Percentiles rank a stretch among this genome's conserved stretches.
Conservation (phyloP, 30 jellyfish, hydroid and myxozoan genomes). For the Aurelia aurita complex sp. Pacific region DNA sequence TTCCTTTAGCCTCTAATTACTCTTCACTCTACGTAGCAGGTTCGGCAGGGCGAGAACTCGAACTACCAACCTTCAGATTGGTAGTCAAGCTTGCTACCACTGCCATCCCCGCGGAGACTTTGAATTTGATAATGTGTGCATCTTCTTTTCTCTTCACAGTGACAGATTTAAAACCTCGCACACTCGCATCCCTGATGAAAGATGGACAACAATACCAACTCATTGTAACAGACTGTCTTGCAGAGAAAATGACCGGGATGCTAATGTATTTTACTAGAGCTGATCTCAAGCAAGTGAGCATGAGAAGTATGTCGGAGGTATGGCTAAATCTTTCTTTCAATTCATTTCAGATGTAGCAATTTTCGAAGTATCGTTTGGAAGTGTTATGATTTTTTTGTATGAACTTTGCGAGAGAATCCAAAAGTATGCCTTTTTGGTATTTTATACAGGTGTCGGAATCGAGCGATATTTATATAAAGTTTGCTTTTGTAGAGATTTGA, state of each 20-base stretch:
- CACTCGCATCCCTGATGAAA: slow-evolving; percentile 29
- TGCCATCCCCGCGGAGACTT: no score
- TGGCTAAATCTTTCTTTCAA: background rate
- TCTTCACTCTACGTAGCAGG: no score
- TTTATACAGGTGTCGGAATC: background rate
- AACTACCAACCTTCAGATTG: no score
- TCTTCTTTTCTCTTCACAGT: slow-evolving; percentile 24
- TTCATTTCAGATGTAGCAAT: background rate
- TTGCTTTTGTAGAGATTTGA: no score
- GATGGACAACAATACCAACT: slow-evolving; percentile 57
- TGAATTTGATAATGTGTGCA: no score
- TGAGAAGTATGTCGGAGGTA: slow-evolving; percentile 87
- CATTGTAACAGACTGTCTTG: slow-evolving; percentile 84
- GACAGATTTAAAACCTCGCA: slow-evolving; percentile 67
- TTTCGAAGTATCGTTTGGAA: no score
- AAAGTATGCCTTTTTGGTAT: background rate
- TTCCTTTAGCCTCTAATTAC: no score
- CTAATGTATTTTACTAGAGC: slow-evolving; percentile 74
- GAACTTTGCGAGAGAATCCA: no score
- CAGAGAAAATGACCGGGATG: slow-evolving; percentile 73
- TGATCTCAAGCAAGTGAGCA: slow-evolving; percentile 65
- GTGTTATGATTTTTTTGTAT: no score
- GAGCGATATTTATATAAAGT: background rate
- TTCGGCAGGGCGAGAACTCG: no score
- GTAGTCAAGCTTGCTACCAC: no score